Conservation (phyloP, 1,140 invertebrate species). For the Caenorhabditis brenneri region DNA sequence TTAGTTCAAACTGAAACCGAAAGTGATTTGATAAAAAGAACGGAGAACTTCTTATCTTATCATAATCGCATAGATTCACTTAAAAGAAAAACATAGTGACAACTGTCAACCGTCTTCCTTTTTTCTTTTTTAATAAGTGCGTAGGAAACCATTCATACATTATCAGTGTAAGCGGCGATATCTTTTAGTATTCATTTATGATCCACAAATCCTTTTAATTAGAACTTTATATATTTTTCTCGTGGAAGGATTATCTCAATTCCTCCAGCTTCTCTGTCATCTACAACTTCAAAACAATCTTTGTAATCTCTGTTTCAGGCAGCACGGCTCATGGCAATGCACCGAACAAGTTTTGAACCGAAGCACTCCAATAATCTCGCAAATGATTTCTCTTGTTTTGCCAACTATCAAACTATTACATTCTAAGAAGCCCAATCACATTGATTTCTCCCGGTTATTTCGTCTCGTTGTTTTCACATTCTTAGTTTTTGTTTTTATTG, state of each 20-base stretch:
- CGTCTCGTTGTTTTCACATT: not conserved
- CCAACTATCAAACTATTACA: conserved; percentile 79
- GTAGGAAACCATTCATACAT: too few relatives aligned
- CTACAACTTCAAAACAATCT: not conserved
- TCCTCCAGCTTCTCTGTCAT: not conserved
- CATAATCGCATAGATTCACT: too few relatives aligned
- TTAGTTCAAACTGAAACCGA: not conserved
- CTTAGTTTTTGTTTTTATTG: conserved; percentile 1
- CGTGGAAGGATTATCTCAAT: not conserved
- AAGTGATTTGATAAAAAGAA: not conserved
- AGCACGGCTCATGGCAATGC: conserved; percentile 77
- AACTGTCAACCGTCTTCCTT: too few relatives aligned
- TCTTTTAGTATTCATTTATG: too few relatives aligned
- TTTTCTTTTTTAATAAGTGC: too few relatives aligned
- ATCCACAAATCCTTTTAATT: not conserved
- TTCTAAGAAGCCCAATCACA: conserved; percentile 13
- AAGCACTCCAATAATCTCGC: conserved; percentile 85
- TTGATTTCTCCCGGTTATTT: not conserved
- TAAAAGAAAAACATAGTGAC: too few relatives aligned
- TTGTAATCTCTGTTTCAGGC: conserved; percentile 71
- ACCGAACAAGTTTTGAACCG: conserved; percentile 79
- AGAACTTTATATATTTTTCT: not conserved
- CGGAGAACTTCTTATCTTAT: not conserved
- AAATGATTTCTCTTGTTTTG: conserved; percentile 88
- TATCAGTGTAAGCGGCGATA: too few relatives aligned